Evolutionary conservation across 2,113 vertebrate genomes (phyloP), one percentile per base, ranked within the genome.

Genomic region (Glaucomys volans): DNA sequence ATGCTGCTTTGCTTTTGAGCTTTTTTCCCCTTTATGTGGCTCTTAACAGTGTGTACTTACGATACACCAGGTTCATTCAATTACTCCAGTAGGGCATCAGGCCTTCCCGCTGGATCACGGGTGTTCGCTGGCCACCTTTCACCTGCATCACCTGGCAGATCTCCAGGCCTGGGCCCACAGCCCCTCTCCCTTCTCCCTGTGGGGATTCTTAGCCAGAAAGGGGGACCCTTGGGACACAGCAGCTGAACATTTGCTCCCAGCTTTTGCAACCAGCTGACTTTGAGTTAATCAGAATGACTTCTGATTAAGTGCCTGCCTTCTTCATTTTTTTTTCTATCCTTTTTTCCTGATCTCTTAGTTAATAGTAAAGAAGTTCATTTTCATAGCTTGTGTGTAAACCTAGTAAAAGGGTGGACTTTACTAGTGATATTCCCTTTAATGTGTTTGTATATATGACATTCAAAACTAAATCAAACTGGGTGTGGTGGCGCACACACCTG

Each of bases 251-350:
- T 64, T 74, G n/a, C 42, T 62, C 26, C 57, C 22, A 30, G 8
- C 42, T 76, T 35, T 57, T 71, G 30, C 47, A 40, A 12, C 57
- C 59, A 57, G 37, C 17, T 62, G 17, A 75, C 24, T n/a, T 71
- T 6, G 6, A 11, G 30, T 64, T 67, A 30, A 87, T 87, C 24
- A 77, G 37, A 94, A 32, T 84, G 81, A 12, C 40, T 79, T 35
- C 66, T 13, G n/a, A 32, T 57, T 57, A 96, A 96, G 96, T 94
- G 97, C 97, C 95, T 97, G 95, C 87, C 71, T 74, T 71, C 28
- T 26, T 30, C 2, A 24, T 37, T 40, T 83, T 72, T 18, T 57
- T 91, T 76, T 50, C 59, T 82, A 52, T 16, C 57, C 20, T 44
- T 76, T 87, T 85, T 59, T 18, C 87, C 26, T 42, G n/a, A 57